Evolutionary conservation across 2,888 invertebrate genomes (phyloP), one percentile per base, ranked within the genome.

Genomic region (Neria commutata): DNA sequence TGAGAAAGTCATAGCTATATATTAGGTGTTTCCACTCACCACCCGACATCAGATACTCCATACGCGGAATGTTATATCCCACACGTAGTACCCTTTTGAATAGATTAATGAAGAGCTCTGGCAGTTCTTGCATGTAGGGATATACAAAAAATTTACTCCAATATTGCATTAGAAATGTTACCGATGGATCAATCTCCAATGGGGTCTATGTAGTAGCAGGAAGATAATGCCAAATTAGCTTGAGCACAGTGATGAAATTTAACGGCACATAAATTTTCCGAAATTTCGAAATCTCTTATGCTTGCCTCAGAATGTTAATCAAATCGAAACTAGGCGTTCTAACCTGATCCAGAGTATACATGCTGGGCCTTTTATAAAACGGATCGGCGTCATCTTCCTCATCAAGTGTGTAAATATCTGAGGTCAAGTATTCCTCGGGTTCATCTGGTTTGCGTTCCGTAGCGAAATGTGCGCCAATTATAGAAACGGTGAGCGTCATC

Each of bases 1-100:
- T 10, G 42, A 16, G 6, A 42, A 42, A 6, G 42, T 46, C 23
- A 49, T 17, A 52, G 17, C n/a, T 57, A 23, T 14, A n/a, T 19
- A 17, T 51, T 17, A 34, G 37, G 19, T 17, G 23, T 6, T 33
- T 16, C 19, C 33, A 59, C 59, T 57, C 63, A 81, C 82, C 72
- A 16, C 70, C 69, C 2, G 82, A 81, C 81, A 82, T 82, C 3
- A 81, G 52, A 59, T 74, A 81, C 40, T 82, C 82, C 2, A 82
- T 64, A 0, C 80, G 72, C 6, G 82, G 82, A 61, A 82, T 78
- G 10, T 79, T 65, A 59, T 79, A 81, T 3, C 81, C 82, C 6
- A 82, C 82, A 24, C 73, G 69, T 25, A 82, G 57, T n/a, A 82
- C 76, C 29, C 68, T 65, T 58, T 74, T 78, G 33, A 82, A 81